Percentiles rank a stretch among this genome's conserved stretches.
These are phyloP conservation scores for Tetragonisca angustula DNA, from an alignment of 2,888 invertebrate species.

Conservation along the genomic window DNA sequence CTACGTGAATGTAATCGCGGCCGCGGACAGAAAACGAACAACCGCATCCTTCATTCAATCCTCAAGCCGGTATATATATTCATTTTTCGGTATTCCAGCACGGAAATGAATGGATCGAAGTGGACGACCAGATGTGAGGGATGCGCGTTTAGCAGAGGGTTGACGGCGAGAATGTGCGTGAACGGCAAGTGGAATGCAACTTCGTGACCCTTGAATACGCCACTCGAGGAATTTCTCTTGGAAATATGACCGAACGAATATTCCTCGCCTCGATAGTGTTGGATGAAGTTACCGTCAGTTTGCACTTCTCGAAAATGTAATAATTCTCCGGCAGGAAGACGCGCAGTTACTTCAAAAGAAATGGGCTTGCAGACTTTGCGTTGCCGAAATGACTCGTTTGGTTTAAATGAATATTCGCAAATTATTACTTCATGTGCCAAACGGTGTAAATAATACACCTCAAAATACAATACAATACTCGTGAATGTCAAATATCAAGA, in stretches of 20 bases:
- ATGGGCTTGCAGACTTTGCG: not conserved
- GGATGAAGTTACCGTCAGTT: slow-evolving; percentile 26
- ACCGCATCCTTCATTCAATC: not conserved
- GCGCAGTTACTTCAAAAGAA: not conserved
- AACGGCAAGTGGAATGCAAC: slow-evolving; percentile 1
- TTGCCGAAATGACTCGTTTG: no score
- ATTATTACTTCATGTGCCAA: no score
- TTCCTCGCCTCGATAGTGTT: slow-evolving; percentile 6
- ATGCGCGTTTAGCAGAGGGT: slow-evolving; percentile 7
- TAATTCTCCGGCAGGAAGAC: not conserved
- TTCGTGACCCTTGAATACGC: slow-evolving; percentile 10
- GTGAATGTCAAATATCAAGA: no score
- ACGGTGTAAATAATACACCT: no score
- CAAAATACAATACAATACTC: no score
- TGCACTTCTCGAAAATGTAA: slow-evolving; percentile 6
- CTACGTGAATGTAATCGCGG: not conserved
- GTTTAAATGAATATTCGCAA: no score
- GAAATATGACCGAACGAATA: slow-evolving; percentile 42
- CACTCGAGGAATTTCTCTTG: slow-evolving; percentile 16
- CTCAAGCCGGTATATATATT: not conserved
- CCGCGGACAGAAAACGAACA: not conserved
- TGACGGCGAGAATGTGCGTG: slow-evolving; percentile 36
- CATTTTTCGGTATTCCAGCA: slow-evolving; percentile 4
- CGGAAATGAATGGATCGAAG: slow-evolving; percentile 13
- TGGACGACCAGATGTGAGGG: not conserved